Base-by-base conservation (phyloP, 2,113 vertebrate genomes). In the Phalacrocorax aristotelis region DNA sequence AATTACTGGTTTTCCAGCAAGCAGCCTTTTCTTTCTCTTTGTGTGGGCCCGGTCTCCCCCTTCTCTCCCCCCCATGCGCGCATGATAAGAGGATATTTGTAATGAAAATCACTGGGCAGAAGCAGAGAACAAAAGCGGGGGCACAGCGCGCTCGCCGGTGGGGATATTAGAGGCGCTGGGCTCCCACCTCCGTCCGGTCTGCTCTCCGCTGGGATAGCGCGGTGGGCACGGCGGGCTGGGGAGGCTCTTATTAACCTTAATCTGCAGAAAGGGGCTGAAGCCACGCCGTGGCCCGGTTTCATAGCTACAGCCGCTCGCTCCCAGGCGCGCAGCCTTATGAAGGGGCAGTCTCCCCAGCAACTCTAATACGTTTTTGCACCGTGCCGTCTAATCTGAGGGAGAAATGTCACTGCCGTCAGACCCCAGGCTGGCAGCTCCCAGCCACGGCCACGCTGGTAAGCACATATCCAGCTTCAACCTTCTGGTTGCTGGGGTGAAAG, bases 401-500 rank as follows among this genome's bases (percentile, higher is more conserved):
- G 94, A 93, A 96, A 97, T 88, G 91, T 95, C 96, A 79, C 79
- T 27, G 19, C 68, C 11, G 81, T 83, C 95, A 75, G 77, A 25
- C 69, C 97, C 95, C 78, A 11, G 95, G 93, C 88, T 87, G 95
- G 90, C 95, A 96, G 95, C 93, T 94, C 96, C 95, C 94, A 70
- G 87, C 89, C 71, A n/a, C 6, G 25, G 86, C 97, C 62, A 7
- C 7, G 75, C 93, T 91, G 89, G 22, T 54, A 91, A 95, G 94
- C 91, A 60, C 95, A 96, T 97, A 97, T 96, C 96, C 96, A 91
- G 80, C 94, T 66, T 55, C 74, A 95, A 20, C 96, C 88, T 96
- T 87, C 83, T 91, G 89, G 97, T 97, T 98, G 97, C 98, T 97
- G 93, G 94, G 97, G 95, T 96, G 91, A 97, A 98, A 95, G 64